Conservation (phyloP, 1,140 invertebrate species). For the Drosophila tropicalis region DNA sequence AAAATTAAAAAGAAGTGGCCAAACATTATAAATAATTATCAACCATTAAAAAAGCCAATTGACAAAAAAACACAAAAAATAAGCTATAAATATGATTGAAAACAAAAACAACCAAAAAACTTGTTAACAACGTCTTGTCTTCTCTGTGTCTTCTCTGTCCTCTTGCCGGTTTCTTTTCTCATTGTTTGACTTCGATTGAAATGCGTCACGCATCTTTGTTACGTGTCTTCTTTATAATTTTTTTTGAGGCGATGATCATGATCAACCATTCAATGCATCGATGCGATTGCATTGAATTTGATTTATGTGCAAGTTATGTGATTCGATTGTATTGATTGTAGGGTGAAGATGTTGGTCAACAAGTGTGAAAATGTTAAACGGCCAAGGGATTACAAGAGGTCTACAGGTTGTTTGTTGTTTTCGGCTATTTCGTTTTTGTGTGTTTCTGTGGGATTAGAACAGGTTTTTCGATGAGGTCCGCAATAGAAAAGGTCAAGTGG, state of each 20-base stretch:
- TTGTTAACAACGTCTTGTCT: constrained; percentile 5
- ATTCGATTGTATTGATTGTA: constrained; percentile 35
- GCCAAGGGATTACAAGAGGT: background rate
- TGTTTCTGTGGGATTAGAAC: background rate
- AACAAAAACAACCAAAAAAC: constrained; percentile 33
- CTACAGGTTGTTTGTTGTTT: constrained; percentile 4
- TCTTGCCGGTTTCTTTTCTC: constrained; percentile 32
- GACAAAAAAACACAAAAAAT: constrained; percentile 32
- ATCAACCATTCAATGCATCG: constrained; percentile 29
- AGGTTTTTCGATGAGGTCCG: background rate
- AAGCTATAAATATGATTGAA: constrained; percentile 15
- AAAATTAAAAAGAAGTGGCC: constrained; percentile 2
- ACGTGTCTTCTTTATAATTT: constrained; percentile 50
- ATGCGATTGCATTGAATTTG: constrained; percentile 51
- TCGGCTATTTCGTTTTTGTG: too few relatives aligned
- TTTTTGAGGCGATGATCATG: constrained; percentile 23
- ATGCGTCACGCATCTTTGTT: constrained; percentile 74
- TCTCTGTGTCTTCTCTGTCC: background rate
- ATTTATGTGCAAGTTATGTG: constrained; percentile 63
- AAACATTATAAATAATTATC: constrained; percentile 50
- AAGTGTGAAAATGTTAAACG: constrained; percentile 28
- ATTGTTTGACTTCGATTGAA: constrained; percentile 54
- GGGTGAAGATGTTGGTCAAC: constrained; percentile 29
- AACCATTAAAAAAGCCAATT: constrained; percentile 45
- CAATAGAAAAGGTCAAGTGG: background rate